These are phyloP conservation scores for Microcebus lehilahytsara DNA, from an alignment of 2,113 vertebrate genomes.

Conservation along the genomic window DNA sequence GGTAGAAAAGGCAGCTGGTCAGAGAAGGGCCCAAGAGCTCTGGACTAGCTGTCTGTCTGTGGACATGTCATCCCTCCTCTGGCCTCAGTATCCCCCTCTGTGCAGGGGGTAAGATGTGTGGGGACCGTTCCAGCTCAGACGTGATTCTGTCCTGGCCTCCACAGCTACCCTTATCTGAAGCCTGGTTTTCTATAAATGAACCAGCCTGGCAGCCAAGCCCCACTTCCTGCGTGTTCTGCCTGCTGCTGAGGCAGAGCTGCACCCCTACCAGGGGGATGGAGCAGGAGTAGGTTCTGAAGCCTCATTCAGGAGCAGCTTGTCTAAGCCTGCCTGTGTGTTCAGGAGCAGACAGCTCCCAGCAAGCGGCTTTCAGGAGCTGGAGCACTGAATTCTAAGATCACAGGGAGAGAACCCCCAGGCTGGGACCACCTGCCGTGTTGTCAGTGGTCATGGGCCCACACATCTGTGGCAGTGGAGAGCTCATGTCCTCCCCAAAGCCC, in stretches of 20 bases:
- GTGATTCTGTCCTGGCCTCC: not conserved
- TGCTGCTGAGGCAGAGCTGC: not conserved
- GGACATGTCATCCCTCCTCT: not conserved
- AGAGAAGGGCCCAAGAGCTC: not conserved
- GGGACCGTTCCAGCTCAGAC: not conserved
- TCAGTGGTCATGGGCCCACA: not conserved
- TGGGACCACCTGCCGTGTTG: not conserved
- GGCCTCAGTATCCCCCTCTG: not conserved
- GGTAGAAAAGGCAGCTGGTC: not conserved
- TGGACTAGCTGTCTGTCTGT: not conserved
- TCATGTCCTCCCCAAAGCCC: not conserved
- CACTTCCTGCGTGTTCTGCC: not conserved
- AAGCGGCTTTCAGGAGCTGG: not conserved
- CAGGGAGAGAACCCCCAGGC: not conserved
- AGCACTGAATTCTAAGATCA: not conserved
- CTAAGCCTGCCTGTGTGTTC: not conserved
- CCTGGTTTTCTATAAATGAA: not conserved
- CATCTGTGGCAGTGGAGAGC: fast-evolving
- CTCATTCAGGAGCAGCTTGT: not conserved
- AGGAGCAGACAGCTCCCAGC: not conserved
- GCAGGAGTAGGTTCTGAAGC: not conserved
- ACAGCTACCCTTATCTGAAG: not conserved
- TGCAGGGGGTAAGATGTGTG: not conserved
- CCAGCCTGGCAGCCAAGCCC: not conserved
- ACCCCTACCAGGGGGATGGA: not conserved